Percentiles rank a stretch among this genome's conserved stretches.
Evolutionary conservation across 2,888 invertebrate genomes (phyloP).

Genomic region (Tetanocera ferruginea): DNA sequence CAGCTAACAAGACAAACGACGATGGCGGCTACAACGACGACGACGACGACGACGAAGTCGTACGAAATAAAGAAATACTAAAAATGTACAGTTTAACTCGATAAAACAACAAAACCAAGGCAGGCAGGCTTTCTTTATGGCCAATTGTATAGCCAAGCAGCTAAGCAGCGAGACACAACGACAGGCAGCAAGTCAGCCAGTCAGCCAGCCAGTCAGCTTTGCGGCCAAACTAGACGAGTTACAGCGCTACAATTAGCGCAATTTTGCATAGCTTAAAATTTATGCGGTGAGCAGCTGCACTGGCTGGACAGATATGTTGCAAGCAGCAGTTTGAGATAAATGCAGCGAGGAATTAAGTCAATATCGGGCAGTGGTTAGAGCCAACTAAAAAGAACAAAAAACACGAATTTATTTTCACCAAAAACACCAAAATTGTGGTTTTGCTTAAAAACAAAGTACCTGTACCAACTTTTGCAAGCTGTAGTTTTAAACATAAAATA

Average conservation of each 20-base stretch:
- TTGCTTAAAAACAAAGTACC: too few species aligned
- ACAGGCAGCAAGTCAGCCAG: background rate
- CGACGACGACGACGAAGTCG: conserved; percentile 35
- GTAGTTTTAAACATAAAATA: too few species aligned
- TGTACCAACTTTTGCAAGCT: too few species aligned
- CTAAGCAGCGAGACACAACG: background rate
- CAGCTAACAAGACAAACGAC: conserved; percentile 23
- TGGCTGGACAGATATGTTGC: background rate
- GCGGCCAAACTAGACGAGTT: background rate
- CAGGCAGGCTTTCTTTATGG: conserved; percentile 4
- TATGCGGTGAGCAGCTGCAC: background rate
- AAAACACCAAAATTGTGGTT: too few species aligned
- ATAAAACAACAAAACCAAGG: conserved; percentile 52
- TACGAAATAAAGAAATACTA: conserved; percentile 48
- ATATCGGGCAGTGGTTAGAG: too few species aligned
- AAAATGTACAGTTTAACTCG: conserved; percentile 52
- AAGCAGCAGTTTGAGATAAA: too few species aligned
- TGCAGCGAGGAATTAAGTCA: too few species aligned
- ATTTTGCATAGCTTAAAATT: background rate
- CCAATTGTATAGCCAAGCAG: background rate
- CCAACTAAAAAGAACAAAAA: too few species aligned
- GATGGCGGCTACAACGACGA: conserved; percentile 30
- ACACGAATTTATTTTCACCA: too few species aligned
- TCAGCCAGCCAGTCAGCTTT: background rate
- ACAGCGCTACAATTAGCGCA: conserved; percentile 1